phyloP scores from a whole-genome alignment of 2,888 invertebrate species.

The Nephrotoma flavescens region DNA sequence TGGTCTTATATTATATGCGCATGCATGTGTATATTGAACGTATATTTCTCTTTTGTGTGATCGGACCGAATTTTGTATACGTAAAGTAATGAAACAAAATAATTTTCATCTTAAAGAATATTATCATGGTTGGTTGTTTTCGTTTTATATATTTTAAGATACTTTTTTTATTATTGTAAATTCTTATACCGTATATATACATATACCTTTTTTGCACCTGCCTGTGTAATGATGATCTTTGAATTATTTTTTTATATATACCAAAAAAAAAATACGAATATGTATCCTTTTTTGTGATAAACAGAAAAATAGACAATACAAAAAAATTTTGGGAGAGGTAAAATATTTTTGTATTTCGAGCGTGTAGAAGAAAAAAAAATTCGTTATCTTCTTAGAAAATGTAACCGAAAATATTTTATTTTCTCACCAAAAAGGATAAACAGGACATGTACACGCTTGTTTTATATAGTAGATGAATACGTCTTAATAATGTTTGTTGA shows the following conservation, averaged over 20 bases:
- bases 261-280: not conserved
- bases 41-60: not conserved
- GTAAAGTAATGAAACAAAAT: not conserved
- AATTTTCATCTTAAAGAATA: not conserved
- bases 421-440: not conserved
- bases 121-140: not conserved
- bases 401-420: not conserved
- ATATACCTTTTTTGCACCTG: not conserved
- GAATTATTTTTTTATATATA: not conserved
- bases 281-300: not conserved
- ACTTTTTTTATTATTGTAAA: not conserved
- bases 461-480: not conserved
- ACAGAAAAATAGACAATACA: not conserved
- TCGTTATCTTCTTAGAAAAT: not conserved
- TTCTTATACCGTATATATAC: not conserved
- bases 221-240: not conserved
- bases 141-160: not conserved
- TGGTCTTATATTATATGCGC: not conserved
- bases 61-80: not conserved
- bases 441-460: not conserved
- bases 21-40: not conserved
- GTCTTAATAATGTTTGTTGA: not conserved
- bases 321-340: not conserved
- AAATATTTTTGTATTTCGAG: not conserved
- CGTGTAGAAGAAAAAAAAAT: not conserved